Evolutionary conservation across 2,797 vertebrate species (phyloP), one percentile per base, ranked within the genome.

Genomic region (Acridotheres tristis): DNA sequence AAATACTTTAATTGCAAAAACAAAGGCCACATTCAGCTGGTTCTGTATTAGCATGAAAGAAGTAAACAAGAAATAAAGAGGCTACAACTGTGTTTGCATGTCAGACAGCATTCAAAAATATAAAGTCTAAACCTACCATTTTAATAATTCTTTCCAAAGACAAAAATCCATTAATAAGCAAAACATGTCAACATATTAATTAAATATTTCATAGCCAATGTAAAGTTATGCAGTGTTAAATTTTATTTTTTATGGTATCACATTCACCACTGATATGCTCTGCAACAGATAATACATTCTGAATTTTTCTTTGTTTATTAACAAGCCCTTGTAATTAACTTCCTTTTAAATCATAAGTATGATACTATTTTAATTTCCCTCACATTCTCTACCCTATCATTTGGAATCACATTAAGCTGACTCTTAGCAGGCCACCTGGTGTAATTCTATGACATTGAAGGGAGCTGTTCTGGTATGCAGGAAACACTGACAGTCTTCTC

Each of bases 331-430:
- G 97, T 97, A 98, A 98, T 98, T 98, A 98, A 98, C 97, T 98
- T 97, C 98, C 97, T 98, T 98, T 98, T 98, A 98, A 98, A 98
- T 98, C 98, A 98, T 97, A 98, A 98, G 98, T 98, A 98, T 98
- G 98, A 98, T 98, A 98, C 98, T 98, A 97, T 98, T 98, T 98
- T 98, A 98, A 98, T 98, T 98, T 98, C 97, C 97, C 96, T 97
- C 97, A 97, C 98, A 98, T 96, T 97, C 96, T 94, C 97, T 98
- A 98, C 98, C 98, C 98, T 98, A 98, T 98, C 98, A 98, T 98
- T 98, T 98, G 96, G 98, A 98, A 98, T 98, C 98, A 98, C 98
- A 98, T 98, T 98, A 98, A 98, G 97, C 98, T 98, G 98, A 98
- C 97, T 98, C 97, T 98, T 97, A 97, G 98, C 98, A 98, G 98